phyloP scores from a whole-genome alignment of 2,888 invertebrate genomes.

The Euclidia mi region DNA sequence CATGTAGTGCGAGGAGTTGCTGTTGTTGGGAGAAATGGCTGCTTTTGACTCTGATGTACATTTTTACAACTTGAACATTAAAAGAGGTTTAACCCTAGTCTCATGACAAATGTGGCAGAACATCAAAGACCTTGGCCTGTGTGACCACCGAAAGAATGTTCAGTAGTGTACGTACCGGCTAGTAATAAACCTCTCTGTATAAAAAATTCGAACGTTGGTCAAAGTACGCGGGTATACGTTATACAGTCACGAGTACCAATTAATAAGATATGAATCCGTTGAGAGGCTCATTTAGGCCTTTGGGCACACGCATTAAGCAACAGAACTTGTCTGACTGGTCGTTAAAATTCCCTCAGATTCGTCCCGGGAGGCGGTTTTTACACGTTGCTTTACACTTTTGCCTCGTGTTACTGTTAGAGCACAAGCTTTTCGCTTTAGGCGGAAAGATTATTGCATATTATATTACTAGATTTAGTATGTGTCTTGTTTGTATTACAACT shows the following conservation, averaged over 20 bases:
- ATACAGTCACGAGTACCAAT: conserved; percentile 60
- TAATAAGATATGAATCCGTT: conserved; percentile 63
- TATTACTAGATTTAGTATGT: neutral
- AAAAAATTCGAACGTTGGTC: conserved; percentile 23
- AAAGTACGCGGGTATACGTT: conserved; percentile 37
- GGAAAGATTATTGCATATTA: conserved; percentile 13
- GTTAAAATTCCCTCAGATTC: conserved; percentile 81
- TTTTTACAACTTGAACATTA: too few relatives aligned
- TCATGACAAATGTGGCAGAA: neutral
- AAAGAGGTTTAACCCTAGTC: conserved; percentile 1
- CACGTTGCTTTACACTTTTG: conserved; percentile 63
- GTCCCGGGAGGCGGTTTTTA: conserved; percentile 68
- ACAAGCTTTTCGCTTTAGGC: conserved; percentile 27
- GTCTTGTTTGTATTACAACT: neutral
- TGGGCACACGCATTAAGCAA: conserved; percentile 65
- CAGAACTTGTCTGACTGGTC: conserved; percentile 76
- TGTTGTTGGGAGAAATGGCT: too few relatives aligned
- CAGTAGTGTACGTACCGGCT: neutral
- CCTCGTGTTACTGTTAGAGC: conserved; percentile 44
- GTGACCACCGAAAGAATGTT: neutral
- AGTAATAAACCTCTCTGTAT: conserved; percentile 11
- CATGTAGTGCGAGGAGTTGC: too few relatives aligned
- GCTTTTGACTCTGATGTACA: too few relatives aligned
- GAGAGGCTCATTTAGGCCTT: conserved; percentile 69
- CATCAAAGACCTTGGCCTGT: too few relatives aligned